phyloP scores from a whole-genome alignment of 2,797 vertebrate genomes.

The Thalassophryne amazonica region DNA sequence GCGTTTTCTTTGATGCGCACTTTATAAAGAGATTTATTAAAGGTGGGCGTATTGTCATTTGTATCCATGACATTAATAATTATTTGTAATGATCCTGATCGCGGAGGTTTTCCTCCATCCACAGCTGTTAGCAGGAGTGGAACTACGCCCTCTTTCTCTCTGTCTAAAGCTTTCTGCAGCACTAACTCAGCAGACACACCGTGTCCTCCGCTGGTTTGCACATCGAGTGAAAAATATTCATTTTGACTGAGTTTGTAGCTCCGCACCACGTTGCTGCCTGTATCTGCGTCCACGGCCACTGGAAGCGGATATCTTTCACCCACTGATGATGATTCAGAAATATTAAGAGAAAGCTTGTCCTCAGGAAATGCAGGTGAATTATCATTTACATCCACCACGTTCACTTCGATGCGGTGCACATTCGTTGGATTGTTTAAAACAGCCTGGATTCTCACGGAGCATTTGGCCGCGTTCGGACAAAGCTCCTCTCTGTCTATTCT shows the following conservation, averaged over 20 bases:
- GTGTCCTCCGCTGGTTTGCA: slow-evolving; percentile 22
- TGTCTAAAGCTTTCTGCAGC: slow-evolving; percentile 63
- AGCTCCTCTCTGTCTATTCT: slow-evolving; percentile 63
- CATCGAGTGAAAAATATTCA: slow-evolving; percentile 55
- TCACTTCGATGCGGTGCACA: slow-evolving; percentile 50
- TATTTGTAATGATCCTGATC: background rate
- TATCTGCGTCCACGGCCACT: slow-evolving; percentile 43
- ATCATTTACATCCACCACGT: slow-evolving; percentile 57
- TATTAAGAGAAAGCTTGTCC: slow-evolving; percentile 17
- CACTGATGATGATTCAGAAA: no score
- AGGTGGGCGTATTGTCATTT: slow-evolving; percentile 2
- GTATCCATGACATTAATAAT: background rate
- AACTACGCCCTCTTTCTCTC: slow-evolving; percentile 58
- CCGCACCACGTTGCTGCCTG: slow-evolving; percentile 41
- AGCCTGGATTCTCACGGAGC: slow-evolving; percentile 44
- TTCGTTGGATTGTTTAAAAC: slow-evolving; percentile 47
- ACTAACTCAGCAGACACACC: slow-evolving; percentile 53
- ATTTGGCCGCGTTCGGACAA: slow-evolving; percentile 15
- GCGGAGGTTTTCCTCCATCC: slow-evolving; percentile 2
- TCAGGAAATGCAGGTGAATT: slow-evolving; percentile 48
- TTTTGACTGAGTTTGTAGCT: slow-evolving; percentile 45
- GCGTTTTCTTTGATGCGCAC: slow-evolving; percentile 2
- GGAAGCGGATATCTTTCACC: slow-evolving; percentile 35
- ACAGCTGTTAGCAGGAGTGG: slow-evolving; percentile 21
- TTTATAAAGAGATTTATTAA: slow-evolving; percentile 3